Base-by-base conservation (phyloP, 1,140 invertebrate species). In the Acromyrmex echinatior region DNA sequence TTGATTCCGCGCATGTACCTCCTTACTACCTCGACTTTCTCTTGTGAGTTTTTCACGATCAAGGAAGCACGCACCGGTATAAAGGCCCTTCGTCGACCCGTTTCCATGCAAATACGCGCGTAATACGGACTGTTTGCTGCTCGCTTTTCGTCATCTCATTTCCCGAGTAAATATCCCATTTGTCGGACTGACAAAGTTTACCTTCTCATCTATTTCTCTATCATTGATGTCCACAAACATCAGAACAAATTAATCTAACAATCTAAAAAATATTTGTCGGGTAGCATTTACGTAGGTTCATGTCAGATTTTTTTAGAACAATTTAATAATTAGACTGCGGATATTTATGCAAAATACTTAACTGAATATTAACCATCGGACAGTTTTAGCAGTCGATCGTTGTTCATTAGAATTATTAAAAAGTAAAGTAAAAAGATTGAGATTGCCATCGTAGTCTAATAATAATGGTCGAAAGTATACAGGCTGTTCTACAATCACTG, bases 101-200 rank as follows among this genome's bases (percentile, higher is more conserved):
- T 77, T 65, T 87, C 80, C 80, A 71, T 88, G 84, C 74, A 88
- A 89, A 88, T 88, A 88, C 28, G 76, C 70, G 80, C 80, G 56
- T 45, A 62, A 66, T 84, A 66, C 77, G 53, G 73, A 71, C 65
- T 81, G 56, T 84, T 84, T 68, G 56, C 66, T 73, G 73, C 68
- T 87, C 87, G 70, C 70, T 66, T 77, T 87, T 82, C 78, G 58
- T 71, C 62, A 86, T 79, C 78, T 74, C 77, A 70, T 87, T 87
- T 84, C 73, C 56, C 63, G 71, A 49, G 80, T 62, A 84, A 84
- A 84, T 84, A 84, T 84, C 28, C 70, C 80, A 56, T 56, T 84
- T 63, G 80, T 82, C 80, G 80, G 70, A 62, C 49, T 56, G 68
- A 60, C 70, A 14, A 49, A 51, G 25, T 84, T 84, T 76, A 62